Evolutionary conservation across 2,113 vertebrate species (phyloP).

Genomic region (Pseudorhombus dupliciocellatus): DNA sequence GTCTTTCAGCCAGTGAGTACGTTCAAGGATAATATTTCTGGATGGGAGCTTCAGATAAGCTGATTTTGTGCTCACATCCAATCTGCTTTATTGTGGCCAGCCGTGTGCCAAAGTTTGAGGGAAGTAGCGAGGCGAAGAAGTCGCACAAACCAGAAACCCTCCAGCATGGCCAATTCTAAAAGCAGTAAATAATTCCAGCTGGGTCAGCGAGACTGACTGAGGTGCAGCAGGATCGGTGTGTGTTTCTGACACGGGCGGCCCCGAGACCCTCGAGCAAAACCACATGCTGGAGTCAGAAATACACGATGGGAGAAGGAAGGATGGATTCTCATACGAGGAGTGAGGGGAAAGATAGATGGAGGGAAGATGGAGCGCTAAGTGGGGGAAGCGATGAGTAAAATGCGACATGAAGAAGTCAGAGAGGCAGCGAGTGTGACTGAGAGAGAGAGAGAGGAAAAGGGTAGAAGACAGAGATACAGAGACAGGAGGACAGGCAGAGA

Average conservation of each 20-base stretch:
- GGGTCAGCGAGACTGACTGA: constrained; percentile 6
- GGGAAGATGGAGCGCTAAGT: background rate
- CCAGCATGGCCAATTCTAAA: background rate
- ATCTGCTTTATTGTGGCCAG: constrained; percentile 7
- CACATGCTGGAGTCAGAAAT: background rate
- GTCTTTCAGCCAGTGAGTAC: constrained; percentile 24
- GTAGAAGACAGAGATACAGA: constrained; percentile 12
- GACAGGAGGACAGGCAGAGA: constrained; percentile 15
- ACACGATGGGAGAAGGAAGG: background rate
- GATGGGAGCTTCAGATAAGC: constrained; percentile 23
- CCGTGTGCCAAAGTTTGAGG: constrained; percentile 4
- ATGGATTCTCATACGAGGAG: background rate
- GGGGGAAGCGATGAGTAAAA: constrained; percentile 33
- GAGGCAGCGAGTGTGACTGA: constrained; percentile 13
- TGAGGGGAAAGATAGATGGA: background rate
- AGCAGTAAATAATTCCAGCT: background rate
- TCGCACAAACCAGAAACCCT: background rate
- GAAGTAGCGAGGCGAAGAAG: constrained; percentile 1
- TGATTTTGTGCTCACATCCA: constrained; percentile 10
- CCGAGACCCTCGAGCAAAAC: background rate
- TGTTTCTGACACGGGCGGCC: background rate
- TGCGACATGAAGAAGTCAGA: constrained; percentile 21
- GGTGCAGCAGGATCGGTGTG: background rate
- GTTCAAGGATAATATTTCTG: constrained; percentile 23
- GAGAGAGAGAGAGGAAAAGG: background rate